Evolutionary conservation across 2,113 vertebrate species (phyloP), one percentile per base, ranked within the genome.

Genomic region (Clarias batrachus): DNA sequence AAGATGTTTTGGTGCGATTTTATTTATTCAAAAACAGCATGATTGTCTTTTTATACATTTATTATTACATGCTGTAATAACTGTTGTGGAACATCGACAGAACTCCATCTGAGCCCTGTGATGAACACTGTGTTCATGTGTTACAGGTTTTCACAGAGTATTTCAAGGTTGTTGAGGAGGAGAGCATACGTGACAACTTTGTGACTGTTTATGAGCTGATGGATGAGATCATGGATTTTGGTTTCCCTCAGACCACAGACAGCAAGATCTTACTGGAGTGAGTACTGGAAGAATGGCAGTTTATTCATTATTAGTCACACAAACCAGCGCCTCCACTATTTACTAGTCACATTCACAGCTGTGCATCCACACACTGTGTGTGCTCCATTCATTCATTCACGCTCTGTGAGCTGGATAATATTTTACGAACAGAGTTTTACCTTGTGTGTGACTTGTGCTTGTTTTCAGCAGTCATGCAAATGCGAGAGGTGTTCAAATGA

Each of bases 171-270:
- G 82, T 96, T 1, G 95, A 96, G 86, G 95, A 96, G 85, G 95
- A 96, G 91, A 96, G 95, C n/a, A 95, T 96, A 41, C 95, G 95
- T 1, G 95, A 96, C 91, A 96, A 96, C 91, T 96, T 96, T 90
- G 95, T 96, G 91, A 96, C 94, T 0, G 95, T 96, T 70, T 96
- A 96, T 14, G 95, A 96, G 91, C 93, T 96, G 78, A 93, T 96
- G 94, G 95, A 96, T 7, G 95, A 96, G 90, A 89, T 96, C 81
- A 96, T 96, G 95, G 95, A 96, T 91, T 96, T 95, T 63, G 95
- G 95, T 54, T 95, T 96, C 74, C 95, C 95, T 76, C 95, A 96
- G 89, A 96, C 95, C 3, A 96, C 95, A 0, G 95, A 96, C 89
- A 96, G 95, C 94, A 95, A 96, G 91, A 95, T 96, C 91, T 93